These are phyloP conservation scores for Dromococcyx pavoninus DNA, from an alignment of 2,797 vertebrate genomes.

Conservation along the genomic window DNA sequence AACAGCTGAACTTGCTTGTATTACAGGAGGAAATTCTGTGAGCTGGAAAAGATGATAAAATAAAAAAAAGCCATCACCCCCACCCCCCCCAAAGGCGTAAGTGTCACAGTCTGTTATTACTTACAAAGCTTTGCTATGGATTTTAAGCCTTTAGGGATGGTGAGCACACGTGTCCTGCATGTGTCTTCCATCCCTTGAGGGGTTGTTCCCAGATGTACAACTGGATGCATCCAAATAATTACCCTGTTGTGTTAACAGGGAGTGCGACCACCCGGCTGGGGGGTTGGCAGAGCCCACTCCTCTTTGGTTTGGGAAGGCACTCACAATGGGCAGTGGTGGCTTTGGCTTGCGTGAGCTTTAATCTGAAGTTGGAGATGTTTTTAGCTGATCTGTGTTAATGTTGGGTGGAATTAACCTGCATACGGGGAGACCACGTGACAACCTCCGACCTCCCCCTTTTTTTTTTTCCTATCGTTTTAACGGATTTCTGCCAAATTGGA, in stretches of 20 bases:
- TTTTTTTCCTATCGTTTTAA: background rate
- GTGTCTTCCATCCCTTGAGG: background rate
- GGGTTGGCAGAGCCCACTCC: background rate
- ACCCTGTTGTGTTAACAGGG: rapidly evolving
- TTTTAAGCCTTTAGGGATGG: background rate
- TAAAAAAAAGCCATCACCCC: background rate
- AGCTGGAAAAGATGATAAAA: background rate
- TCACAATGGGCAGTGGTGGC: background rate
- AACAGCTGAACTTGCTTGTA: background rate
- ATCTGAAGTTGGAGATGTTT: conserved; percentile 78
- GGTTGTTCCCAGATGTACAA: rapidly evolving
- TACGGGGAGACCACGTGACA: conserved; percentile 54
- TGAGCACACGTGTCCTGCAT: rapidly evolving
- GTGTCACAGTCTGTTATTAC: background rate
- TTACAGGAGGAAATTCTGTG: background rate
- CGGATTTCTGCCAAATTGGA: conserved; percentile 10
- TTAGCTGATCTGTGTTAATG: conserved; percentile 65
- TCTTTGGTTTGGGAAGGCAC: background rate
- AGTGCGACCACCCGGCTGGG: background rate
- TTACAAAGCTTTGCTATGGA: background rate
- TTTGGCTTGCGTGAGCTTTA: conserved; percentile 71
- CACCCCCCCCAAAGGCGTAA: background rate
- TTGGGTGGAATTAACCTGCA: conserved; percentile 74
- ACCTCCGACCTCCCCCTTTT: background rate
- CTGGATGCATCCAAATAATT: background rate